phyloP scores from a whole-genome alignment of 2,113 vertebrate genomes.

The Lutjanus erythropterus region DNA sequence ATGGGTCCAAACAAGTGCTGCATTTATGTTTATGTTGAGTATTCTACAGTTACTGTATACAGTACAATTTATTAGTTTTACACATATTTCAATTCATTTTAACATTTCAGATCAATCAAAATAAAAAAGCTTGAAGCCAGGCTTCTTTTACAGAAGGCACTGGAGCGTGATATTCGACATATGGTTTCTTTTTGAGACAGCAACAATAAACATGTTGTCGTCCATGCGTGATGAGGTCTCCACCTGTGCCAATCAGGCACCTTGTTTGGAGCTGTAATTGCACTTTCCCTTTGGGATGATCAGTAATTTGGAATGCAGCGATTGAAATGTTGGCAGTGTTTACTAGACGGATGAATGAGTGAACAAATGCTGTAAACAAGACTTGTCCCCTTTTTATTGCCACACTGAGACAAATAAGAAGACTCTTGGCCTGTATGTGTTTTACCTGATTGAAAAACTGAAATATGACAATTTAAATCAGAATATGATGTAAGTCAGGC shows the following conservation, averaged over 20 bases:
- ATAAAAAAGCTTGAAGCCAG: neutral
- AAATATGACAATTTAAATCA: no score
- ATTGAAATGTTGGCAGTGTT: conserved; percentile 33
- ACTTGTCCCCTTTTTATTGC: conserved; percentile 16
- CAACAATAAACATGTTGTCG: conserved; percentile 9
- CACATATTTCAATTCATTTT: neutral
- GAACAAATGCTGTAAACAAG: conserved; percentile 11
- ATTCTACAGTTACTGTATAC: no score
- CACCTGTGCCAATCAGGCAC: conserved; percentile 64
- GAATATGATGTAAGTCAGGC: neutral
- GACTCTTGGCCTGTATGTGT: neutral
- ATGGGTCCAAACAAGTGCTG: no score
- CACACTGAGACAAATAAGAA: neutral
- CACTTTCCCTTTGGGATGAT: conserved; percentile 51
- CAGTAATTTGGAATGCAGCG: conserved; percentile 33
- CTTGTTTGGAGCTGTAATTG: conserved; percentile 61
- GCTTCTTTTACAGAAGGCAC: neutral
- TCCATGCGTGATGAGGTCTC: conserved; percentile 34
- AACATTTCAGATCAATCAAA: neutral
- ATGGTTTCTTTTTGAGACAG: conserved; percentile 19
- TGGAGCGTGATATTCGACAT: neutral
- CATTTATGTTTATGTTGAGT: no score
- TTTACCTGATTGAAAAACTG: neutral
- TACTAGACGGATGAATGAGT: conserved; percentile 19
- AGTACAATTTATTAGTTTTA: neutral